Base-by-base conservation (phyloP, 1,140 invertebrate genomes). In the Harpegnathos saltator region DNA sequence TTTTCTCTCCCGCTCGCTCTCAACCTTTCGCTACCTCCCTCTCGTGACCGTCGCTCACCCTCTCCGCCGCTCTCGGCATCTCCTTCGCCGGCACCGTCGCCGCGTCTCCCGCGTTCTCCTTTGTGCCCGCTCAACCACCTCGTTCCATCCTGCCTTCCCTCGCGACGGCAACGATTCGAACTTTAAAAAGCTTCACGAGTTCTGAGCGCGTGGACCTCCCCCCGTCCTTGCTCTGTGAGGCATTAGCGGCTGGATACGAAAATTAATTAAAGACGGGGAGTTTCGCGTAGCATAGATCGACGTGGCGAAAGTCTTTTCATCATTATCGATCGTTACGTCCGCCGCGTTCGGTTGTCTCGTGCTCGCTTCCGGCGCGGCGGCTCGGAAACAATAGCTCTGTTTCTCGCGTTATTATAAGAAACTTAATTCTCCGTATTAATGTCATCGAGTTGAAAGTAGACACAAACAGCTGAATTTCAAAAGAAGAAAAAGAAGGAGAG, bases 171-270 rank as follows among this genome's bases (percentile, higher is more conserved):
- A 82, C 78, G 52, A 80, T 88, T 71, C 59, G 68, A 88, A 88
- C 82, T 88, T 88, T 88, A 88, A 88, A 88, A 88, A 88, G 87
- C 87, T 78, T 59, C 59, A 54, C 81, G 44, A 73, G 62, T 69
- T 63, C 61, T n/a, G n/a, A n/a, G n/a, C n/a, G 74, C 74, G 62
- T 72, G 82, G 72, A 69, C 62, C 62, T 29, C 54, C 61, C 33
- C 61, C n/a, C n/a, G n/a, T n/a, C n/a, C n/a, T n/a, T n/a, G 56
- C 69, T 85, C 52, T 65, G 83, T 50, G 85, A 85, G 75, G 54
- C 58, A 88, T 88, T 85, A 88, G 72, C 83, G 83, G 73, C 73
- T 85, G 73, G 86, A 88, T 88, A 78, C 83, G 58, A 82, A 88
- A 88, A 88, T 88, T 88, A 88, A 88, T 88, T 88, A 85, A 85